phyloP scores from a whole-genome alignment of 1,140 invertebrate genomes.

The Drosophila ogumai region DNA sequence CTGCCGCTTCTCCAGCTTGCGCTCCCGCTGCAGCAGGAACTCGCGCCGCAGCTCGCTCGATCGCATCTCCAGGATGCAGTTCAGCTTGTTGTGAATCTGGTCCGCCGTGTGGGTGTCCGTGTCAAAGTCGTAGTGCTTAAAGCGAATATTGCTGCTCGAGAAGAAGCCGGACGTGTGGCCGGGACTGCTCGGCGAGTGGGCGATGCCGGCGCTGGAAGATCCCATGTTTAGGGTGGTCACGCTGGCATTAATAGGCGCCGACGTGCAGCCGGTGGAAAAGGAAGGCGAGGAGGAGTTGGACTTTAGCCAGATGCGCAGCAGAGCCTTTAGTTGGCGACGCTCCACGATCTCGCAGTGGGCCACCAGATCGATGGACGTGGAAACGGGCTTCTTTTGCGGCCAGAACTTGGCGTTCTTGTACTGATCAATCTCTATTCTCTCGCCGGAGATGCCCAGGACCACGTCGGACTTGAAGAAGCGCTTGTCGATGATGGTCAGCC shows the following conservation, averaged over 20 bases:
- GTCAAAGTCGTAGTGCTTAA: slow-evolving; percentile 95
- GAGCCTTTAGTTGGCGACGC: slow-evolving; percentile 87
- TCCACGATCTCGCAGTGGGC: slow-evolving; percentile 93
- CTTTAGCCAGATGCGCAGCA: slow-evolving; percentile 83
- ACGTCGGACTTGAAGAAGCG: slow-evolving; percentile 92
- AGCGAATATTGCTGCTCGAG: slow-evolving; percentile 83
- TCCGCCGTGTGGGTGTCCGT: slow-evolving; percentile 90
- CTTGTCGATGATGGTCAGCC: slow-evolving; percentile 92
- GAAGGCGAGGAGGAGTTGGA: slow-evolving; percentile 71
- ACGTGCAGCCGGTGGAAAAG: slow-evolving; percentile 55
- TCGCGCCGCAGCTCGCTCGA: slow-evolving; percentile 92
- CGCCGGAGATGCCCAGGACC: slow-evolving; percentile 94
- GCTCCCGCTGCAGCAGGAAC: slow-evolving; percentile 88
- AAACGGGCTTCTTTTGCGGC: slow-evolving; percentile 86
- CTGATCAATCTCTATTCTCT: slow-evolving; percentile 95
- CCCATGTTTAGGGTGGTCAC: slow-evolving; percentile 48
- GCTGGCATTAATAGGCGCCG: slow-evolving; percentile 51
- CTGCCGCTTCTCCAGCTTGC: slow-evolving; percentile 86
- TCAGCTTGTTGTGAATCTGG: slow-evolving; percentile 94
- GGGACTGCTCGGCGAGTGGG: slow-evolving; percentile 70
- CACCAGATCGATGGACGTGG: slow-evolving; percentile 92
- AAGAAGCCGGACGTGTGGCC: slow-evolving; percentile 66
- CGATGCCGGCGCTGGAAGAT: slow-evolving; percentile 34
- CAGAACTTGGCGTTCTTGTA: slow-evolving; percentile 90
- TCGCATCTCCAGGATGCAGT: slow-evolving; percentile 93